Conservation (phyloP, 1,140 invertebrate genomes). For the Vollenhovia emeryi region DNA sequence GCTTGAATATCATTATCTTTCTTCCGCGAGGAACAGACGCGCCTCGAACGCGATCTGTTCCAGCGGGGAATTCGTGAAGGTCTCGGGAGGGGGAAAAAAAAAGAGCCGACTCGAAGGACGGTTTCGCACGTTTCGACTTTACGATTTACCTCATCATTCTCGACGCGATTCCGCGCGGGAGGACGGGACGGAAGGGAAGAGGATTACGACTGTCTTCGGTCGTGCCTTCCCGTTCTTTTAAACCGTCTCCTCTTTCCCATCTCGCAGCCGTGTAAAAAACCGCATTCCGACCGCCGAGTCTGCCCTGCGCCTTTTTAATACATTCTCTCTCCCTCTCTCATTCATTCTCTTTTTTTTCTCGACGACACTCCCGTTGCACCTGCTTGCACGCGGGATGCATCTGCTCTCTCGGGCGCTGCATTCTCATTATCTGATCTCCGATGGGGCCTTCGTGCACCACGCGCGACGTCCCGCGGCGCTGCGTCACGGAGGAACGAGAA, state of each 20-base stretch:
- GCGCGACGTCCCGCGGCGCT: background rate
- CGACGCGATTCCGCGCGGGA: background rate
- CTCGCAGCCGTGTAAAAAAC: conserved; percentile 69
- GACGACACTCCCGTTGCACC: conserved; percentile 56
- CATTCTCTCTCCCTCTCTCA: conserved; percentile 38
- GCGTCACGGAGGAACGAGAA: background rate
- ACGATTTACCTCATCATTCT: background rate
- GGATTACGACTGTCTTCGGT: background rate
- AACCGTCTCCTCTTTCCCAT: background rate
- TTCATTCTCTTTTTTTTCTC: conserved; percentile 43
- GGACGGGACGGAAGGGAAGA: background rate
- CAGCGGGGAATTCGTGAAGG: background rate
- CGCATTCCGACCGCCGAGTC: conserved; percentile 69
- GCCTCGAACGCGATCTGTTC: background rate
- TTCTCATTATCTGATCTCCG: conserved; percentile 50
- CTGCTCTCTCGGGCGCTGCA: conserved; percentile 30
- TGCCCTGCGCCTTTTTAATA: conserved; percentile 52
- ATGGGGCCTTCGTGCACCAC: conserved; percentile 11
- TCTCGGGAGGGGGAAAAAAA: too few species aligned
- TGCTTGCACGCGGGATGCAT: conserved; percentile 50
- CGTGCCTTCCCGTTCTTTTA: background rate
- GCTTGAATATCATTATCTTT: background rate
- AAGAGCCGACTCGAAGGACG: background rate
- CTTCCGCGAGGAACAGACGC: background rate
- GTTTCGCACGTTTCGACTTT: background rate